Conservation (phyloP, 2,888 invertebrate genomes). For the Scaptomyza tumidula region DNA sequence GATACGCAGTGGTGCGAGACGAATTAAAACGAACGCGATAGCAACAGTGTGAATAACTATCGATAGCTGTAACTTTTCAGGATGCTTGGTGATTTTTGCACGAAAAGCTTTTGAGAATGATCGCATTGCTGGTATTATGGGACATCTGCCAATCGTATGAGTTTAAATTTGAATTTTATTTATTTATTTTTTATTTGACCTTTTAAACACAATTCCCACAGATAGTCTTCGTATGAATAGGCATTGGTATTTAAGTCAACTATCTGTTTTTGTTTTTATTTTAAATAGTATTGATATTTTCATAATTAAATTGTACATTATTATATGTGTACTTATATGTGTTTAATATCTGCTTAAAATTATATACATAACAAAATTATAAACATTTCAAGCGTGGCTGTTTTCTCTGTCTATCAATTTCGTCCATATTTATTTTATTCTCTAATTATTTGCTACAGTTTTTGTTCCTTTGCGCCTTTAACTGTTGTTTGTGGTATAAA, state of each 20-base stretch:
- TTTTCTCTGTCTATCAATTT: slow-evolving; percentile 62
- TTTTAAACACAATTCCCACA: background rate
- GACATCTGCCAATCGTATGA: background rate
- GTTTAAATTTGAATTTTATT: background rate
- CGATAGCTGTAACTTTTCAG: slow-evolving; percentile 20
- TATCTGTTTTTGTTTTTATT: slow-evolving; percentile 45
- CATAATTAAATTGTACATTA: slow-evolving; percentile 75
- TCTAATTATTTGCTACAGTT: slow-evolving; percentile 68
- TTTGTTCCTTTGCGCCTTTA: slow-evolving; percentile 48
- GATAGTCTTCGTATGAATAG: slow-evolving; percentile 1
- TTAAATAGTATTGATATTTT: slow-evolving; percentile 69
- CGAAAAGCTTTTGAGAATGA: background rate
- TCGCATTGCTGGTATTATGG: slow-evolving; percentile 1
- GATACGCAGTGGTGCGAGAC: too few relatives aligned
- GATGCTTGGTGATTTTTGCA: background rate
- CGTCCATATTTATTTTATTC: slow-evolving; percentile 60
- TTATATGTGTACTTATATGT: slow-evolving; percentile 71
- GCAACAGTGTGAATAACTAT: slow-evolving; percentile 6
- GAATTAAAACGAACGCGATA: background rate
- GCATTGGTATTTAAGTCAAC: slow-evolving; percentile 40
- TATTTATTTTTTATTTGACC: too few relatives aligned
- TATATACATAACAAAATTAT: slow-evolving; percentile 79
- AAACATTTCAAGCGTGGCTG: slow-evolving; percentile 73
- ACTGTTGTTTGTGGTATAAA: slow-evolving; percentile 10
- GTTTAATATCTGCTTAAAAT: slow-evolving; percentile 72